Base-by-base conservation (phyloP, 2,888 invertebrate species). In the Notodonta dromedarius region DNA sequence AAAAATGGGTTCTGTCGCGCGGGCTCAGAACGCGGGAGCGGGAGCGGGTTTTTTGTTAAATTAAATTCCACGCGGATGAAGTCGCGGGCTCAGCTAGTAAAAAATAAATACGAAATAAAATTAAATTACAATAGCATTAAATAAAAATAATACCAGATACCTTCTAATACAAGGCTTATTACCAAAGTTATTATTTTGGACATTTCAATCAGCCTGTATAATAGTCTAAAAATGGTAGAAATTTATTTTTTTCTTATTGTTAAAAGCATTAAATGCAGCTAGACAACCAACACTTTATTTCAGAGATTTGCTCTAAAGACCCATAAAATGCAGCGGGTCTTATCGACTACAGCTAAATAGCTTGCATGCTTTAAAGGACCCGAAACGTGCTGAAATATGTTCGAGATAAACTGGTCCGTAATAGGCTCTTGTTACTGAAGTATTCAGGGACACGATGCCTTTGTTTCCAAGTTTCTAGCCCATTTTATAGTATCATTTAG, bases 301-400 rank as follows among this genome's bases (percentile, higher is more conserved):
- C 46, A 58, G 63, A 48, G 61, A 68, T 69, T 65, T 70, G 66
- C 68, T 69, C 66, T 16, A 35, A 59, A 67, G 65, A 56, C 76
- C 71, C 55, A 74, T 74, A 76, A 74, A 74, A 76, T 74, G 74
- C 76, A 74, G 76, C 71, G 66, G 66, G 60, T 65, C 76, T 76
- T 71, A 74, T 74, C 74, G 76, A 76, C 61, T 59, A 67, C 61
- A 63, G 69, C 66, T 69, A 65, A 73, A 76, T 71, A 67, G 60
- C 69, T 69, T 62, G 50, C 55, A 16, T 55, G 63, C 70, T 63
- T 64, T 51, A 55, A 63, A 66, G 44, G 58, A 7, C 54, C 56
- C 68, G 61, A 59, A 69, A 69, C 62, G 48, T 61, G 48, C 61
- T 65, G 63, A 75, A 68, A 70, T 73, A 73, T 75, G 24, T 62